Conservation (phyloP, 2,113 vertebrate genomes). For the Malurus cyaneus region DNA sequence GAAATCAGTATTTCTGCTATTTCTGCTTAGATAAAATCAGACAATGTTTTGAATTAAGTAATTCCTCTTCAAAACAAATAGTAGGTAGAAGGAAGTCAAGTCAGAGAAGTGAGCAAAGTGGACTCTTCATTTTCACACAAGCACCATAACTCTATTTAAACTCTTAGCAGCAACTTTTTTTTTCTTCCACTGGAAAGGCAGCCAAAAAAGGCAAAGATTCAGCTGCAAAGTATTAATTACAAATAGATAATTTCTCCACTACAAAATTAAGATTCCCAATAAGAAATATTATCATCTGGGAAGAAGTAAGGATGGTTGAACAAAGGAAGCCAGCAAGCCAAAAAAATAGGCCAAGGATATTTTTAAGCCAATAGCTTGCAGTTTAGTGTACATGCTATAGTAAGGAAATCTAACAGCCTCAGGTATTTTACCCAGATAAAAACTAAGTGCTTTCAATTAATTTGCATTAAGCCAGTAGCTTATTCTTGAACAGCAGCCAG, state of each 20-base stretch:
- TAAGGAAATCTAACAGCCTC: neutral
- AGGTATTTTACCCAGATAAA: neutral
- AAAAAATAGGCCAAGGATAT: neutral
- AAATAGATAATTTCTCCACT: neutral
- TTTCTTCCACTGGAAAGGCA: neutral
- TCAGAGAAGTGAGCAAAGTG: neutral
- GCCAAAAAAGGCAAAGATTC: neutral
- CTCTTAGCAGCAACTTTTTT: neutral
- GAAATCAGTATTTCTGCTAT: neutral
- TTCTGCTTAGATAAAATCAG: neutral
- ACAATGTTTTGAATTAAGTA: neutral
- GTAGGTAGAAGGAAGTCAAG: neutral
- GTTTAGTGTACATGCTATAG: neutral
- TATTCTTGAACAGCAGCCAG: neutral
- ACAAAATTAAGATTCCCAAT: neutral
- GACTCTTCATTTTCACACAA: neutral
- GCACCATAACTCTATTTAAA: neutral
- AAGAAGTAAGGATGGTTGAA: neutral
- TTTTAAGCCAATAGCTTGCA: neutral
- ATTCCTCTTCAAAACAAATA: neutral
- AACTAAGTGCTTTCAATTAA: neutral
- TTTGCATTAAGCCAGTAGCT: neutral
- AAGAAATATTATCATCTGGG: neutral
- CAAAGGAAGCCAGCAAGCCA: neutral
- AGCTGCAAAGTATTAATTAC: neutral